phyloP scores from a whole-genome alignment of 1,140 invertebrate genomes.

The Ridgeia piscesae region DNA sequence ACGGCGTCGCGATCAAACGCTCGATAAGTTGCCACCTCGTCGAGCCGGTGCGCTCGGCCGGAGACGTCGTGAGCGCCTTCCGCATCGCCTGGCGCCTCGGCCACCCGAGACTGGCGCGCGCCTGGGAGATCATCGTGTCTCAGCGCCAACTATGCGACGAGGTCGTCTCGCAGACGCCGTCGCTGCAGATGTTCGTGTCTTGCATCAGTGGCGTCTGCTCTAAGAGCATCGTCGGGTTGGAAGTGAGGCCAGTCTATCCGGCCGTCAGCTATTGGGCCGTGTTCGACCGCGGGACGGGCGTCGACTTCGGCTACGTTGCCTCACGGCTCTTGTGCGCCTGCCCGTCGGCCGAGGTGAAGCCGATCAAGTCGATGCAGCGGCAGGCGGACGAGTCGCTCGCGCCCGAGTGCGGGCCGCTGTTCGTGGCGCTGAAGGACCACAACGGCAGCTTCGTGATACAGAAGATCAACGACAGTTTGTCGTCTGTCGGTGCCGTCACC shows the following conservation, averaged over 20 bases:
- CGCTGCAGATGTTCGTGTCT: background rate
- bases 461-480: background rate
- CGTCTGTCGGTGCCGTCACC: background rate
- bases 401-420: background rate
- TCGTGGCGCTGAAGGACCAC: background rate
- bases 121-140: background rate
- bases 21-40: background rate
- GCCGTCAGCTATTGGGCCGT: background rate
- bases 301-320: background rate
- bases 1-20: background rate
- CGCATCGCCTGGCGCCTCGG: background rate
- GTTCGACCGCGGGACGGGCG: background rate
- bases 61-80: background rate
- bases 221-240: background rate
- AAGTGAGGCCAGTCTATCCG: background rate
- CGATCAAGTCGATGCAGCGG: background rate
- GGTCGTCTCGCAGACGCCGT: background rate
- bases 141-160: background rate
- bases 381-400: background rate
- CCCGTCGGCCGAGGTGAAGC: background rate
- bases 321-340: background rate
- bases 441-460: background rate
- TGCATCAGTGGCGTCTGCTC: background rate
- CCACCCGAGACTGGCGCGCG: background rate
- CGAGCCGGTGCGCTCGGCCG: background rate